Evolutionary conservation across 2,797 vertebrate genomes (phyloP), one percentile per base, ranked within the genome.

Genomic region (Tauraco hartlaubi): DNA sequence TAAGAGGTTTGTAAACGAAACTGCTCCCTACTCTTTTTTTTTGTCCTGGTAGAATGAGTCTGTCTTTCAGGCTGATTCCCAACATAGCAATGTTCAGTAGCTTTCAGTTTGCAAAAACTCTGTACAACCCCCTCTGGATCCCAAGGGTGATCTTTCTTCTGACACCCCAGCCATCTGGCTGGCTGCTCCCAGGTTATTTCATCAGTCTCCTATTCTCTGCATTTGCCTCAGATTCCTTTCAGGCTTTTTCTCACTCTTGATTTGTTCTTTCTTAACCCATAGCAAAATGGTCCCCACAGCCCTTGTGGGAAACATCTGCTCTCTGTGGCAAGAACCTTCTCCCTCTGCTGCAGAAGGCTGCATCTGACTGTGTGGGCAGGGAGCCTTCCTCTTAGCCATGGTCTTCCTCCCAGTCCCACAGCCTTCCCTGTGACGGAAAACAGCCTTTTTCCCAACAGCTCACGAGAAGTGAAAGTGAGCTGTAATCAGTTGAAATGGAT

Each of bases 1-100:
- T 19, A 18, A 43, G 35, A 39, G 1, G 2, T 59, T 90, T 79
- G 12, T 76, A 37, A 86, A 74, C 25, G 56, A 63, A 85, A 63
- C n/a, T 67, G 2, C 2, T 8, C 8, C 2, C 4, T 46, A 20
- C 5, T 9, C 4, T 31, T 23, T 19, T 63, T 26, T 55, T 37
- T 51, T 46, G 7, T 49, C 31, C 23, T 29, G 26, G 3, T 52
- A 12, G 11, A 71, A 5, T 21, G 28, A 74, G 21, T 22, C 11
- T 67, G 33, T 69, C 46, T 63, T 81, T 81, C 29, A 80, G 51
- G 39, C 10, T 48, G 7, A 39, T 54, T 64, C 23, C 18, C 16
- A 28, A 0, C 8, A 7, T 20, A 63, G 12, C 11, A 46, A 20
- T 3, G 4, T n/a, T 81, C 17, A 25, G 31, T 37, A 62, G 23